Conservation (phyloP, 2,888 invertebrate genomes). For the Lymantria monacha region DNA sequence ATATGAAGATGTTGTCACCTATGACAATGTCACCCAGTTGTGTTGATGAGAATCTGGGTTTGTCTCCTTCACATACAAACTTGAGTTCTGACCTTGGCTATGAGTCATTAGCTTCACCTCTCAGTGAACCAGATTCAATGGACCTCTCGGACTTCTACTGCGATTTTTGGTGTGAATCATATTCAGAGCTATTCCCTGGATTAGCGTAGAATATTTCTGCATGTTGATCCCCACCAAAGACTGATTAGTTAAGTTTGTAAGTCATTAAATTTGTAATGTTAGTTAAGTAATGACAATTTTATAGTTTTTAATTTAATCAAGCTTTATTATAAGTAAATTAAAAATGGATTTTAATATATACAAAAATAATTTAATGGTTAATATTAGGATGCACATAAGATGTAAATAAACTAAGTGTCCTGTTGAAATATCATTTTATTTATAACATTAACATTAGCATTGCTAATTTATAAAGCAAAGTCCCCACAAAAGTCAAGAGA, state of each 20-base stretch:
- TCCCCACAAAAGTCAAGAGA: too few relatives aligned
- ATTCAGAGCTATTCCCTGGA: constrained; percentile 90
- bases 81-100: constrained; percentile 74
- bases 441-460: too few relatives aligned
- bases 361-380: constrained; percentile 25
- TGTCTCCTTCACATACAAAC: constrained; percentile 70
- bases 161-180: constrained; percentile 88
- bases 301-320: constrained; percentile 28
- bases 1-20: constrained; percentile 73
- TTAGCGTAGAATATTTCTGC: constrained; percentile 78
- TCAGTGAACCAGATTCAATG: constrained; percentile 73
- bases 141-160: constrained; percentile 86
- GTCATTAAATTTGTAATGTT: constrained; percentile 41
- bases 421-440: too few relatives aligned
- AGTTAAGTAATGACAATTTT: constrained; percentile 49
- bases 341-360: constrained; percentile 6
- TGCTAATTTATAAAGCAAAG: too few relatives aligned
- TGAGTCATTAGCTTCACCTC: constrained; percentile 73
- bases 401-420: constrained; percentile 51
- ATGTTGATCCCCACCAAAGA: constrained; percentile 66
- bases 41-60: constrained; percentile 58
- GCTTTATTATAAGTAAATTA: constrained; percentile 8
- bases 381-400: constrained; percentile 59
- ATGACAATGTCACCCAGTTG: constrained; percentile 65
- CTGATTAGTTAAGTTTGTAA: constrained; percentile 65